Evolutionary conservation across 1,140 invertebrate genomes (phyloP), one percentile per base, ranked within the genome.

Genomic region (Drosophila sp.): DNA sequence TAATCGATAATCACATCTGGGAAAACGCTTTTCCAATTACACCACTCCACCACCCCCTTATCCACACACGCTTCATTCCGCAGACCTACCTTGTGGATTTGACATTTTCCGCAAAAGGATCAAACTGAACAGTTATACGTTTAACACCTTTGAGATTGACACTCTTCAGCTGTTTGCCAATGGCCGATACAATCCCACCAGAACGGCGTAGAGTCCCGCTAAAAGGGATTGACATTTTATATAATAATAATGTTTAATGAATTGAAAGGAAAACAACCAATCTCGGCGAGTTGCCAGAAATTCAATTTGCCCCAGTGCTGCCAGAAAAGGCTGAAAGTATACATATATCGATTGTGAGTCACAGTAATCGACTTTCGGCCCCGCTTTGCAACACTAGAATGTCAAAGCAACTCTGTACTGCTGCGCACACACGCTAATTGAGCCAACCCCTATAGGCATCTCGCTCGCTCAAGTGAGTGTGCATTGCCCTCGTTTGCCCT

Each of bases 141-240:
- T 95, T 95, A 0, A 96, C 95, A n/a, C 96, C 96, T 92, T 96
- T 96, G 23, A 97, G 93, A 93, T 95, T 96, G 6, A 98, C 83
- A 63, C 80, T 72, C 82, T 94, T 95, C 50, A 96, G 70, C 91
- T 97, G 95, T 91, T 96, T 95, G 50, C 84, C 91, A 64, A 96
- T 95, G 44, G 95, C 95, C 80, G 94, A 94, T 35, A 95, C 92
- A 27, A 96, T 64, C 40, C 96, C 96, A 17, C 91, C 92, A 0
- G 94, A 95, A 63, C 94, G 93, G 60, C 91, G 92, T 35, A 95
- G 83, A 17, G 93, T 93, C 66, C 96, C 96, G 92, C 94, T 95
- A 78, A 93, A 95, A 55, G 94, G 93, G 82, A 96, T 94, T 62
- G 96, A 96, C 96, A 96, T 92, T 66, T 74, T 76, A 27, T 64